Percentiles rank a stretch among this genome's conserved stretches.
These are phyloP conservation scores for Heterodera schachtii DNA, from an alignment of 1,140 invertebrate genomes.

Conservation along the genomic window DNA sequence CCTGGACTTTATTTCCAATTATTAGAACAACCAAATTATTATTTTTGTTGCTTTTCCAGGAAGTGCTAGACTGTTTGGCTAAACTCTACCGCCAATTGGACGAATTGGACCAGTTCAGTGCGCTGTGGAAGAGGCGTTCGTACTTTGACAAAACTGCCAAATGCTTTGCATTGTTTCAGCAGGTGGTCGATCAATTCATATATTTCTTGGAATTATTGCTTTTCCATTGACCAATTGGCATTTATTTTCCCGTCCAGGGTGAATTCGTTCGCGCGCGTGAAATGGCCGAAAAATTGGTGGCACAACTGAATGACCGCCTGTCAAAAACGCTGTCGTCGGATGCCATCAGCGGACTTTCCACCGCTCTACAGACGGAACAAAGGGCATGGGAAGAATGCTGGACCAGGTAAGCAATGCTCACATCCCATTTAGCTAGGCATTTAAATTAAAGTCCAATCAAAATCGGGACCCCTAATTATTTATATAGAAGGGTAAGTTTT, in stretches of 20 bases:
- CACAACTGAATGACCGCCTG: slow-evolving; percentile 32
- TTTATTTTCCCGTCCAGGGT: slow-evolving; percentile 9
- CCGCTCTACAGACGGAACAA: slow-evolving; percentile 34
- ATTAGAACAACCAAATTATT: neutral
- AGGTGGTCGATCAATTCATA: neutral
- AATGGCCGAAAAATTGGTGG: slow-evolving; percentile 40
- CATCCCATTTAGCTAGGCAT: no score
- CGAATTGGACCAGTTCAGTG: slow-evolving; percentile 35
- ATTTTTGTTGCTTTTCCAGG: slow-evolving; percentile 23
- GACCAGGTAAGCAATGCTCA: slow-evolving; percentile 23
- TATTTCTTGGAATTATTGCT: neutral
- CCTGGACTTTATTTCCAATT: no score
- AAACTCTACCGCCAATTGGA: slow-evolving; percentile 38
- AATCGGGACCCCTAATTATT: no score
- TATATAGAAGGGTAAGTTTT: no score
- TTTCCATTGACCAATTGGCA: neutral
- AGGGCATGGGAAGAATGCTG: slow-evolving; percentile 37
- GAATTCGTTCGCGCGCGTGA: slow-evolving; percentile 36
- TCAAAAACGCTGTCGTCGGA: slow-evolving; percentile 15
- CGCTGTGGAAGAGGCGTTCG: slow-evolving; percentile 36
- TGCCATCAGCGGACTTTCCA: slow-evolving; percentile 26
- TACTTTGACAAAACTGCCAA: slow-evolving; percentile 46
- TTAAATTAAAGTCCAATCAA: no score
- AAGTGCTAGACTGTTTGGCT: slow-evolving; percentile 33
- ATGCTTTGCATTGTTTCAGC: slow-evolving; percentile 35